Percentiles rank a stretch among this genome's conserved stretches.
These are phyloP conservation scores for Eutolmus rufibarbis DNA, from an alignment of 2,888 invertebrate genomes.

Conservation along the genomic window DNA sequence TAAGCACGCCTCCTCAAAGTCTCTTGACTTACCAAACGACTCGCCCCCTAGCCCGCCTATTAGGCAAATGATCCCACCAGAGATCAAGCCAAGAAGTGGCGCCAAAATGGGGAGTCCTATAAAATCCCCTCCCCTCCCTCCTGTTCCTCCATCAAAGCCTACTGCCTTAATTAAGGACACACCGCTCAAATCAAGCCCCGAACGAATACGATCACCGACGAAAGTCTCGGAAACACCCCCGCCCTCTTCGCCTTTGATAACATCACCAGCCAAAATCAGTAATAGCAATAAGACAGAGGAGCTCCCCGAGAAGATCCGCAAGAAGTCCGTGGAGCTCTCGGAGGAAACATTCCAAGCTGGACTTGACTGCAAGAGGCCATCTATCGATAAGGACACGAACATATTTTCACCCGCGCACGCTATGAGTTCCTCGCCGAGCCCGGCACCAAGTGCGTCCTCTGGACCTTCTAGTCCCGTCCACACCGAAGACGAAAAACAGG, in stretches of 20 bases:
- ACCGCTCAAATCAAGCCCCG: slow-evolving; percentile 57
- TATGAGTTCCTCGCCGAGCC: slow-evolving; percentile 56
- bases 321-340: slow-evolving; percentile 58
- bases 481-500: slow-evolving; percentile 66
- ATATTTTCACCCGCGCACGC: slow-evolving; percentile 51
- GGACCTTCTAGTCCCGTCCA: slow-evolving; percentile 63
- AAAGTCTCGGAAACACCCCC: slow-evolving; percentile 57
- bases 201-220: slow-evolving; percentile 58
- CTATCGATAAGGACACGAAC: slow-evolving; percentile 52
- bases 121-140: slow-evolving; percentile 60
- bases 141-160: slow-evolving; percentile 60
- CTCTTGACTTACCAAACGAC: slow-evolving; percentile 50
- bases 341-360: slow-evolving; percentile 38
- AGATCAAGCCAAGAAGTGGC: slow-evolving; percentile 61
- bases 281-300: slow-evolving; percentile 54
- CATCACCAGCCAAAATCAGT: slow-evolving; percentile 54
- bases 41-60: slow-evolving; percentile 59
- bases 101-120: slow-evolving; percentile 60
- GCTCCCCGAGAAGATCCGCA: slow-evolving; percentile 59
- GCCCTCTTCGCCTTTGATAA: slow-evolving; percentile 43
- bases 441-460: slow-evolving; percentile 61
- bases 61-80: slow-evolving; percentile 59
- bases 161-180: slow-evolving; percentile 25
- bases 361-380: slow-evolving; percentile 53
- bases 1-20: slow-evolving; percentile 47